Evolutionary conservation across 2,888 invertebrate genomes (phyloP), one percentile per base, ranked within the genome.

Genomic region (Ophraella communa): DNA sequence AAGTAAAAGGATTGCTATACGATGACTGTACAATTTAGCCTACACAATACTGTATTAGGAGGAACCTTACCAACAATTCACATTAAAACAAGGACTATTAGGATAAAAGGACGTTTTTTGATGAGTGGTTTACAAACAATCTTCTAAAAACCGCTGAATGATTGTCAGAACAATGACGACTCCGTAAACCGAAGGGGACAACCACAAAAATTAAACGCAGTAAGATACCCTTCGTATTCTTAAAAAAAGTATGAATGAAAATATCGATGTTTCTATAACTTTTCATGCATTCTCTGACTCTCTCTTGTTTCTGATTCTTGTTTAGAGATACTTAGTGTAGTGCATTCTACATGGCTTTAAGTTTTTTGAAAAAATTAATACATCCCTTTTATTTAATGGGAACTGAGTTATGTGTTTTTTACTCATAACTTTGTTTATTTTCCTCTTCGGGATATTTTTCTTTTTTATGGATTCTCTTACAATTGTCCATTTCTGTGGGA

Each of bases 91-190:
- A 58, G 60, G 49, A 59, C 54, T 35, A 54, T 54, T 39, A 24
- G 35, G 55, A 33, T 47, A 61, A 72, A 77, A 70, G 67, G 66
- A 65, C 72, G 59, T 64, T 69, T n/a, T 64, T 33, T 62, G 63
- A 60, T 53, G 58, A 68, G 64, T 66, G 63, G 55, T 62, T 54
- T 66, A 56, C 56, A 59, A 68, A 68, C 70, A 70, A 70, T 70
- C 66, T 59, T 54, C 56, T 30, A 63, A 56, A 54, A 68, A 67
- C 69, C 64, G 49, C 68, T 24, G 64, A 55, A 63, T 59, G 64
- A 66, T 65, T 67, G 55, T 64, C 65, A 62, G 68, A 58, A 71
- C 68, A 71, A 70, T 63, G 62, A 64, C 51, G 45, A 55, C 59
- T 30, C 30, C 68, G 42, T 59, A 64, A 51, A 49, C 21, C 30